Evolutionary conservation across 1,140 invertebrate species (phyloP).

Genomic region (Gryllus bimaculatus): DNA sequence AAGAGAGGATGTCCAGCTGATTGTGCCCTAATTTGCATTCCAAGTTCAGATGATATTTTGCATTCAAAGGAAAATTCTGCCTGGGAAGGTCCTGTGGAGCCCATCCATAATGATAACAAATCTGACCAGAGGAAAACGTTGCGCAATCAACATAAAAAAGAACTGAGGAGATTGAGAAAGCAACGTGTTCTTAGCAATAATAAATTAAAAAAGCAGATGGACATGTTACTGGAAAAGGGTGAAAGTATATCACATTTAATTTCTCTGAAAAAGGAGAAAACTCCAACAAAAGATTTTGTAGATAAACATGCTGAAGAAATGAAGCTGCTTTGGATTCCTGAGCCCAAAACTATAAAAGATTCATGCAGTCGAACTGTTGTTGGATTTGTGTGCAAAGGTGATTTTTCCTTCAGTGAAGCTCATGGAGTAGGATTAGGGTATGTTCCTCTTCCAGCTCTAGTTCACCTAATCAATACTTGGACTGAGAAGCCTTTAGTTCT

Average conservation of each 20-base stretch:
- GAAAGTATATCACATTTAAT: background rate
- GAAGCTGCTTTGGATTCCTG: constrained; percentile 57
- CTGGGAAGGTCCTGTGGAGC: constrained; percentile 42
- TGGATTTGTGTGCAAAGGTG: constrained; percentile 60
- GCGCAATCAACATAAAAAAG: constrained; percentile 43
- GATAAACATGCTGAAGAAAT: constrained; percentile 48
- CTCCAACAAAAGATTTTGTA: constrained; percentile 33
- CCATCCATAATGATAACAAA: constrained; percentile 46
- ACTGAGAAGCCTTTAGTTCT: background rate
- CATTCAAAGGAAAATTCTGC: constrained; percentile 20
- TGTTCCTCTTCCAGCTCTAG: constrained; percentile 46
- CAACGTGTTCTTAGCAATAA: constrained; percentile 43
- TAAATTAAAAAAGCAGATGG: constrained; percentile 19
- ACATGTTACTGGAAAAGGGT: background rate
- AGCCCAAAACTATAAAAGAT: constrained; percentile 42
- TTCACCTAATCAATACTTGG: constrained; percentile 30
- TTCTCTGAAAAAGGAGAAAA: constrained; percentile 23
- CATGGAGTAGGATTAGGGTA: constrained; percentile 57
- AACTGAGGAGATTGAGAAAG: constrained; percentile 48
- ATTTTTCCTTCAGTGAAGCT: constrained; percentile 57
- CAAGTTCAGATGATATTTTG: constrained; percentile 23
- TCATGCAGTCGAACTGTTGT: constrained; percentile 54
- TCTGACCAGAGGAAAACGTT: constrained; percentile 44
- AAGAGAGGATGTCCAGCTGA: constrained; percentile 24
- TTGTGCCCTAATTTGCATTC: constrained; percentile 26